Evolutionary conservation across 1,140 invertebrate species (phyloP).

Genomic region (Aphaenogaster rudis): DNA sequence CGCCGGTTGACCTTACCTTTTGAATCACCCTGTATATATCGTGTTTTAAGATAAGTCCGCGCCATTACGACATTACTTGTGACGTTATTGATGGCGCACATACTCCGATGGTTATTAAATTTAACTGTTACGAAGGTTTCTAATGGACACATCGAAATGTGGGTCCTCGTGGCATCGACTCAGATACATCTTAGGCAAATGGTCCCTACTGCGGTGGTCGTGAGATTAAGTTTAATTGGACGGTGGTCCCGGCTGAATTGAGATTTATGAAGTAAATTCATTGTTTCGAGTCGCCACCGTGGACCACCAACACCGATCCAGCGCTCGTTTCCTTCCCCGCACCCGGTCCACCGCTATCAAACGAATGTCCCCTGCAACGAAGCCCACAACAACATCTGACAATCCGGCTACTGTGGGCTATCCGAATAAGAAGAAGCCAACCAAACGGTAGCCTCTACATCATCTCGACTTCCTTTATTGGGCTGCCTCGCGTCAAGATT

Average conservation of each 20-base stretch:
- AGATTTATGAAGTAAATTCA: slow-evolving; percentile 87
- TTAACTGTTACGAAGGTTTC: slow-evolving; percentile 37
- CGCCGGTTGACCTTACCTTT: no score
- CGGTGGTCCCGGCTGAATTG: slow-evolving; percentile 83
- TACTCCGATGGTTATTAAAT: slow-evolving; percentile 47
- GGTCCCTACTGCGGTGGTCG: slow-evolving; percentile 78
- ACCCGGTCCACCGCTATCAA: slow-evolving; percentile 79
- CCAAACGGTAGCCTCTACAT: slow-evolving; percentile 68
- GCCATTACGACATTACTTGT: background rate
- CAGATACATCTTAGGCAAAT: slow-evolving; percentile 81
- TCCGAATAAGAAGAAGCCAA: slow-evolving; percentile 69
- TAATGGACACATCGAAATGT: slow-evolving; percentile 60
- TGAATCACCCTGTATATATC: no score
- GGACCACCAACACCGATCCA: slow-evolving; percentile 84
- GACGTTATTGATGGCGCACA: background rate
- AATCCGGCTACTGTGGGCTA: slow-evolving; percentile 76
- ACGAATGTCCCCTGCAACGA: slow-evolving; percentile 83
- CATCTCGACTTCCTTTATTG: slow-evolving; percentile 72
- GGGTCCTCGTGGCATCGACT: slow-evolving; percentile 36
- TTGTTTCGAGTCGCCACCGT: slow-evolving; percentile 83
- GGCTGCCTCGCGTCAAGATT: slow-evolving; percentile 55
- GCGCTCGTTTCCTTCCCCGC: slow-evolving; percentile 43
- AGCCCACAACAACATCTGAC: slow-evolving; percentile 79
- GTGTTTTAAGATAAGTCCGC: background rate
- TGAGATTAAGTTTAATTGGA: slow-evolving; percentile 86